phyloP scores from a whole-genome alignment of 2,888 invertebrate species.

The Latrodectus elegans region DNA sequence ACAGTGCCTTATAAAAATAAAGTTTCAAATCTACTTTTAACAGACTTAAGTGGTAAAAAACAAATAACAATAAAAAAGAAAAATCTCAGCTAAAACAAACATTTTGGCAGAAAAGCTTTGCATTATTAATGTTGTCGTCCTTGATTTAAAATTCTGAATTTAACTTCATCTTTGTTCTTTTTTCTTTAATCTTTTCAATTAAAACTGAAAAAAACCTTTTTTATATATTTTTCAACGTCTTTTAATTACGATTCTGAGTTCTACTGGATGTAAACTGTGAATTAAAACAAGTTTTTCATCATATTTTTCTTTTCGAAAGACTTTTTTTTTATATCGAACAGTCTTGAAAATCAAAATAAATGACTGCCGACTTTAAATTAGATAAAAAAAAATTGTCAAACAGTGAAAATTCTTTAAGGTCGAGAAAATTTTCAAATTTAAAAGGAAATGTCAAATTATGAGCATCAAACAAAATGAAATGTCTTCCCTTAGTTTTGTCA shows the following conservation, averaged over 20 bases:
- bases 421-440: no score
- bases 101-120: constrained; percentile 23
- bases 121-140: constrained; percentile 42
- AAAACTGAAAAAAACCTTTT: constrained; percentile 28
- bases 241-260: constrained; percentile 37
- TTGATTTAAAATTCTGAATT: constrained; percentile 45
- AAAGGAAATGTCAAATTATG: no score
- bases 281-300: constrained; percentile 31
- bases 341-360: constrained; percentile 47
- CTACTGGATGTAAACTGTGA: constrained; percentile 31
- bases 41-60: no score
- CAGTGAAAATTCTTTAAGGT: no score
- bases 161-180: background rate
- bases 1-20: no score
- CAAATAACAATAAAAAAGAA: background rate
- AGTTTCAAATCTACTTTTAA: no score
- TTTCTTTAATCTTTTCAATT: constrained; percentile 43
- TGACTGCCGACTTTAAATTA: constrained; percentile 35
- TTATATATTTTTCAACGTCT: constrained; percentile 23
- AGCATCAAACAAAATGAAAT: no score
- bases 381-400: constrained; percentile 36
- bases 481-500: no score
- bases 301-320: background rate
- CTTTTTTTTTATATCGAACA: background rate
- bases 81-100: constrained; percentile 27